A percentile compares a stretch with the other conserved stretches of the same genome.
These are phyloP conservation scores for Pomatostomus ruficeps DNA, from an alignment of 2,113 vertebrate genomes.

Conservation along the genomic window DNA sequence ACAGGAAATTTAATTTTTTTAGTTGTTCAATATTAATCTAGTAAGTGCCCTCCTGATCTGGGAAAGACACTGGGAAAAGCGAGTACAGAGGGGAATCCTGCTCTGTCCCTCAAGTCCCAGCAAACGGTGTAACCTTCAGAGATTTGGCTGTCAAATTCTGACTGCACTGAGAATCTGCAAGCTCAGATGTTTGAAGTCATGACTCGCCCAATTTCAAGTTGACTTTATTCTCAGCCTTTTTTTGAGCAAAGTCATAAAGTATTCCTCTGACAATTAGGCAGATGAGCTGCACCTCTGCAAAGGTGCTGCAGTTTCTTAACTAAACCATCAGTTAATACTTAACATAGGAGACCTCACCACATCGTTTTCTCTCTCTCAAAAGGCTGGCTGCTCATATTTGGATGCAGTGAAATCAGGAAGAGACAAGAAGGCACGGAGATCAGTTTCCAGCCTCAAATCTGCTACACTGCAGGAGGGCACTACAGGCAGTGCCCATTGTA, in stretches of 20 bases:
- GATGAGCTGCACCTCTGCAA: not conserved
- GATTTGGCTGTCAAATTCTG: not conserved
- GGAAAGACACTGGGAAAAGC: not conserved
- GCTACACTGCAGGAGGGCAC: not conserved
- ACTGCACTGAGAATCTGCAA: not conserved
- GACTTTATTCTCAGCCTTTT: not conserved
- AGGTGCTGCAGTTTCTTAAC: not conserved
- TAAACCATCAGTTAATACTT: not conserved
- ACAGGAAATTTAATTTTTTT: not conserved
- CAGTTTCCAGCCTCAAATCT: not conserved
- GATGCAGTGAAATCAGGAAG: not conserved
- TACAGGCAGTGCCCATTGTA: not conserved
- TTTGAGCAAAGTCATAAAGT: not conserved
- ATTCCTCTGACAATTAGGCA: not conserved
- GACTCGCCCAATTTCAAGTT: not conserved
- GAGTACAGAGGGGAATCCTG: not conserved
- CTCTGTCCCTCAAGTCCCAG: not conserved
- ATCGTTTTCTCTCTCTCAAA: not conserved
- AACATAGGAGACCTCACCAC: not conserved
- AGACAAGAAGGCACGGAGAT: not conserved
- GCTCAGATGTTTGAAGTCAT: not conserved
- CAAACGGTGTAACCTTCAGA: not conserved
- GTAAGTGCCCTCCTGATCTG: not conserved
- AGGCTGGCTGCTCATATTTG: not conserved
- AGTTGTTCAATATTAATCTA: not conserved